A percentile compares a stretch with the other conserved stretches of the same genome.
Conservation (phyloP, 2,797 vertebrate species). For the Esox lucius region DNA sequence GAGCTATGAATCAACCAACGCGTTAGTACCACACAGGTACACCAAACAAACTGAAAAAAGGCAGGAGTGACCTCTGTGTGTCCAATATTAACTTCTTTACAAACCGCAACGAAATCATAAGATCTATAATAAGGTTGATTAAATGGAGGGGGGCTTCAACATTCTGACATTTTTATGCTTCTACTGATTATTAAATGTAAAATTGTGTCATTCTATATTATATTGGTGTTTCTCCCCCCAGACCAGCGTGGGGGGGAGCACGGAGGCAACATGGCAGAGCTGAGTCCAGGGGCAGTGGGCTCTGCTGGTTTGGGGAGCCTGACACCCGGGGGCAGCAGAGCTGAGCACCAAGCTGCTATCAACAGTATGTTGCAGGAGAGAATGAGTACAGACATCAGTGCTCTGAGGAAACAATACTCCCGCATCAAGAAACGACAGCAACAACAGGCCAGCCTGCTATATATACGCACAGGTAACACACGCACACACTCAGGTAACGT, state of each 20-base stretch:
- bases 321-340: constrained; percentile 71
- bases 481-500: not conserved
- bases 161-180: no score
- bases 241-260: constrained; percentile 82
- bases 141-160: no score
- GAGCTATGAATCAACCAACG: no score
- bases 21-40: no score
- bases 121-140: no score
- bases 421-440: constrained; percentile 94
- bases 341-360: constrained; percentile 91
- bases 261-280: constrained; percentile 85
- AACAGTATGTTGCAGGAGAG: constrained; percentile 99
- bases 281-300: constrained; percentile 93
- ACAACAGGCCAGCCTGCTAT: constrained; percentile 91
- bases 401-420: constrained; percentile 91
- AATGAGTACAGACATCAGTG: constrained; percentile 95
- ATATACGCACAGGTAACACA: constrained; percentile 87
- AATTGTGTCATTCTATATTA: not conserved
- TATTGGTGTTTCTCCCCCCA: no score
- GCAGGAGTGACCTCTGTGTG: no score
- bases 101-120: no score
- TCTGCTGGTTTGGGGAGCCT: constrained; percentile 77
- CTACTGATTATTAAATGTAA: no score
- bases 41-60: no score
- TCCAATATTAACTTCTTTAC: no score